A percentile compares a stretch with the other conserved stretches of the same genome.
Evolutionary conservation across 2,797 vertebrate species (phyloP).

Genomic region (Octomys mimax): DNA sequence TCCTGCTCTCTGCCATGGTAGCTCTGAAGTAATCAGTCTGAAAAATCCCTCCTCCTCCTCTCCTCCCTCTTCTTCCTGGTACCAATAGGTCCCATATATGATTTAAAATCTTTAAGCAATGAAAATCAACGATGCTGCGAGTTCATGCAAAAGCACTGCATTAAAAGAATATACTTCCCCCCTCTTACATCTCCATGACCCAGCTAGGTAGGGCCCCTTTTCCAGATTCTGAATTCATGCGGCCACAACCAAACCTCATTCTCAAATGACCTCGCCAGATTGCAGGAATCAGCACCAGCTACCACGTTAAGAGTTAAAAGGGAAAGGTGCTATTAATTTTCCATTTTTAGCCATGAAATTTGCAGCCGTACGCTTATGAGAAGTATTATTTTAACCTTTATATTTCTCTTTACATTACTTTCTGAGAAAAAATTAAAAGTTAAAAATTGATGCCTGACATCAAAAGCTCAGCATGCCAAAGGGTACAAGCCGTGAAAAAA

Average conservation of each 20-base stretch:
- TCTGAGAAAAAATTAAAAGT: conserved; percentile 75
- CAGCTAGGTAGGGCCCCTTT: background rate
- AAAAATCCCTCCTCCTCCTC: no score
- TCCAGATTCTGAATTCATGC: background rate
- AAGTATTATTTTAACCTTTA: conserved; percentile 74
- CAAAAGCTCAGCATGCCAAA: conserved; percentile 67
- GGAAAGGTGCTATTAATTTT: conserved; percentile 52
- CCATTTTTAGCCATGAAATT: conserved; percentile 73
- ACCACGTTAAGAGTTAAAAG: conserved; percentile 46
- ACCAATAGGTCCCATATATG: fast-evolving
- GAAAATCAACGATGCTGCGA: background rate
- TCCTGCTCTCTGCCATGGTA: background rate
- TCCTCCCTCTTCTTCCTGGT: background rate
- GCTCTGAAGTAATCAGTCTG: background rate
- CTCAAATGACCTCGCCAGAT: fast-evolving
- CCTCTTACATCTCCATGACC: fast-evolving
- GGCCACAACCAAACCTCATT: background rate
- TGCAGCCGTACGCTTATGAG: background rate
- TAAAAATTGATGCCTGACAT: conserved; percentile 72
- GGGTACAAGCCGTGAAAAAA: conserved; percentile 33
- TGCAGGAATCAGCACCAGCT: background rate
- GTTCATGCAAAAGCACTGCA: fast-evolving
- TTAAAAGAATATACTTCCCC: background rate
- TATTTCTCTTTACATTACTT: conserved; percentile 59
- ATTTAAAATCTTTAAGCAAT: background rate